These are phyloP conservation scores for crab-eating macaque (Macaca fascicularis) DNA, from an alignment of 2,113 vertebrate genomes.

Conservation along the genomic window DNA sequence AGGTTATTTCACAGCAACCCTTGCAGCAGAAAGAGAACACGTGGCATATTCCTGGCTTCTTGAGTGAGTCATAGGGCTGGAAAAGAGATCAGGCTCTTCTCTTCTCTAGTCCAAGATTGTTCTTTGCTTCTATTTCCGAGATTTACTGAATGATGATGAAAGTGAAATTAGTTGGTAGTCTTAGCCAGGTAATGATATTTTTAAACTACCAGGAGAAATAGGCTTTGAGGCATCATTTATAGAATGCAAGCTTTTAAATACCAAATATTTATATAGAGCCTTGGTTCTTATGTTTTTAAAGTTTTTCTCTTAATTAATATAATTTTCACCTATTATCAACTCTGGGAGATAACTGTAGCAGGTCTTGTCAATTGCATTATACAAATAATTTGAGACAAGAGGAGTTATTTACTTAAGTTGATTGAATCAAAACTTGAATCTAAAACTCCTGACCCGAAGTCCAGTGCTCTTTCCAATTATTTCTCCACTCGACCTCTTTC, in stretches of 20 bases:
- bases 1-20: neutral
- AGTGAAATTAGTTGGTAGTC: neutral
- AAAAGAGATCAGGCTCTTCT: neutral
- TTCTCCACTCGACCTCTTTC: neutral
- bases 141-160: neutral
- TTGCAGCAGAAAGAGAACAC: neutral
- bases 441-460: neutral
- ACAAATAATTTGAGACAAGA: neutral
- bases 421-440: neutral
- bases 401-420: neutral
- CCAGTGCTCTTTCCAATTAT: neutral
- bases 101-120: neutral
- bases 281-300: neutral
- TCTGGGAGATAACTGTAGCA: neutral
- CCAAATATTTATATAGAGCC: neutral
- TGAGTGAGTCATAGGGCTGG: neutral
- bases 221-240: neutral
- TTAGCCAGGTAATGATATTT: neutral
- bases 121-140: neutral
- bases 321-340: neutral
- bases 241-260: neutral
- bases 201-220: neutral
- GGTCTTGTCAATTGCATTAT: neutral
- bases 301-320: neutral
- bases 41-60: neutral